Conservation (phyloP, 2,797 vertebrate genomes). For the Spinus olivaceus region DNA sequence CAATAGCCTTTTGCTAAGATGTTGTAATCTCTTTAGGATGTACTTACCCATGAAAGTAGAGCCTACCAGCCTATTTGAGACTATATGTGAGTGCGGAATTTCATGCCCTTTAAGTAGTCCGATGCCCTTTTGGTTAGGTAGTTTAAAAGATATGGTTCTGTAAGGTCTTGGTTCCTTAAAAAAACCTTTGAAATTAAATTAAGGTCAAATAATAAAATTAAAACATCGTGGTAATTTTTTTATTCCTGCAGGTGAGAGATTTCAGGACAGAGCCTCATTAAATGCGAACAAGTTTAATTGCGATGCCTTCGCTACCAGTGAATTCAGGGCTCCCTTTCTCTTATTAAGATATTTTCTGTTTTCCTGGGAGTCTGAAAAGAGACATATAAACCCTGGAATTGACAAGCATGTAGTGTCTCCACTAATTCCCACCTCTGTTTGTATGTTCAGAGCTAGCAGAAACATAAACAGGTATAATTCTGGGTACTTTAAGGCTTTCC, state of each 20-base stretch:
- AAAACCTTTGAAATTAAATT: not conserved
- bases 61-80: not conserved
- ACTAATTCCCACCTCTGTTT: not conserved
- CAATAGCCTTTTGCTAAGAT: slow-evolving; percentile 55
- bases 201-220: not conserved
- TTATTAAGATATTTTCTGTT: not conserved
- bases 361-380: not conserved
- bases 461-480: not conserved
- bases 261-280: not conserved
- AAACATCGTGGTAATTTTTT: not conserved
- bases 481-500: not conserved
- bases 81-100: not conserved
- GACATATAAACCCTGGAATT: not conserved
- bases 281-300: not conserved
- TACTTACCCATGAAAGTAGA: slow-evolving; percentile 66
- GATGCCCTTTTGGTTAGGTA: not conserved
- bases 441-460: not conserved
- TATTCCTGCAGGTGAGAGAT: not conserved
- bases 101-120: not conserved
- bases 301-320: accelerated
- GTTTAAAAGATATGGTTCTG: not conserved
- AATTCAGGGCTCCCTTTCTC: not conserved
- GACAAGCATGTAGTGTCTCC: not conserved
- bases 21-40: slow-evolving; percentile 62
- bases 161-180: not conserved